Evolutionary conservation across 1,140 invertebrate species (phyloP).

Genomic region (Zaprionus taronus): DNA sequence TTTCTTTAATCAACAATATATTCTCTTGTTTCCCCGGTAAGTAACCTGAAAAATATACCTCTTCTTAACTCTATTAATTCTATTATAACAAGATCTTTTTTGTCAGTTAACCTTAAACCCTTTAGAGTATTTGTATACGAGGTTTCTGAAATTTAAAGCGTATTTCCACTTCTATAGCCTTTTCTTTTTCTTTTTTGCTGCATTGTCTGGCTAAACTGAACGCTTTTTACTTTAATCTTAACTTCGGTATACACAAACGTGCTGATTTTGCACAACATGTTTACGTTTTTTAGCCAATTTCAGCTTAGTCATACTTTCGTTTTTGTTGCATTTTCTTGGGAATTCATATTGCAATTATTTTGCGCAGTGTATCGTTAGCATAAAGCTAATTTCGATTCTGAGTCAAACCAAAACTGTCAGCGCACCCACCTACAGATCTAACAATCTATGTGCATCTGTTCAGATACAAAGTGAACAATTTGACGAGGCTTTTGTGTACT

Average conservation of each 20-base stretch:
- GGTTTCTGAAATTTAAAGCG: neutral
- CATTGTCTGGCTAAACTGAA: neutral
- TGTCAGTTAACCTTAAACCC: too few species aligned
- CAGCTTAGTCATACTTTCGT: slow-evolving; percentile 13
- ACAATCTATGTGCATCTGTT: slow-evolving; percentile 55
- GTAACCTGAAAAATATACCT: too few species aligned
- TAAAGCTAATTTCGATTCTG: slow-evolving; percentile 41
- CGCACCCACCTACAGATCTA: slow-evolving; percentile 52
- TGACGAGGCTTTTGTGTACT: slow-evolving; percentile 18
- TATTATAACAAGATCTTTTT: too few species aligned
- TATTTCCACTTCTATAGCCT: neutral
- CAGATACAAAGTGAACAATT: slow-evolving; percentile 55
- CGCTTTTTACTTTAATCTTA: slow-evolving; percentile 28
- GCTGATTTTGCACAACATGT: slow-evolving; percentile 18
- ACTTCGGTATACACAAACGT: slow-evolving; percentile 27
- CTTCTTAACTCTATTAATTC: too few species aligned
- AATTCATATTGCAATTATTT: slow-evolving; percentile 1
- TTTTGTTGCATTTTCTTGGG: neutral
- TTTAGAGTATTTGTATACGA: too few species aligned
- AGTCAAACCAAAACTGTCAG: slow-evolving; percentile 52
- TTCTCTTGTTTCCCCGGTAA: too few species aligned
- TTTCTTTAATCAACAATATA: too few species aligned
- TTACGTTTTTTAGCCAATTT: neutral
- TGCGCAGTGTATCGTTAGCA: slow-evolving; percentile 43
- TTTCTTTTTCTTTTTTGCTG: neutral